These are phyloP conservation scores for Saguinus midas DNA, from an alignment of 2,113 vertebrate genomes.

Conservation along the genomic window DNA sequence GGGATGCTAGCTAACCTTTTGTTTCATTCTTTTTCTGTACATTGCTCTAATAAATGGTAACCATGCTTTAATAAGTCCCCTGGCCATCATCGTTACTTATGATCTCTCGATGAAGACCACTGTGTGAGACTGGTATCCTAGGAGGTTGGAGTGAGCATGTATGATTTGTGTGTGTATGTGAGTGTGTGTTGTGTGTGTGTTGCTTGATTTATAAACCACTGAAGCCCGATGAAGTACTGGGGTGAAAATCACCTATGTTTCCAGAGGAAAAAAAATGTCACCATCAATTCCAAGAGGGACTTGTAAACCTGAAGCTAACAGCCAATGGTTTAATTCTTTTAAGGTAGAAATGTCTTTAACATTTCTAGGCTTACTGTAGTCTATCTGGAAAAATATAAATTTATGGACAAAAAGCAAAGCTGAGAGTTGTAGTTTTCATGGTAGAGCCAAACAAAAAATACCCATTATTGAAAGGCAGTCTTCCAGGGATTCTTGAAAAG, in stretches of 20 bases:
- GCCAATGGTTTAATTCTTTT: conserved; percentile 5
- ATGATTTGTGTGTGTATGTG: neutral
- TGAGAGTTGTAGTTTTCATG: neutral
- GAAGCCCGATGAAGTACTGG: neutral
- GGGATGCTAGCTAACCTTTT: neutral
- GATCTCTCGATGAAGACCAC: neutral
- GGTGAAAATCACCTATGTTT: conserved; percentile 28
- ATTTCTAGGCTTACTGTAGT: neutral
- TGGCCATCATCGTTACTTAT: neutral
- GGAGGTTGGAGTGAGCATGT: neutral
- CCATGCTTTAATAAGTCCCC: conserved; percentile 20
- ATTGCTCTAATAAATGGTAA: neutral
- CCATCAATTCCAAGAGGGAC: neutral
- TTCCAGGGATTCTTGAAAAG: neutral
- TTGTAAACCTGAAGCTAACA: conserved; percentile 17
- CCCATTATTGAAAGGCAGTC: neutral
- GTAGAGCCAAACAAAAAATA: neutral
- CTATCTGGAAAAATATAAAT: neutral
- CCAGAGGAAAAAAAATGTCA: conserved; percentile 21
- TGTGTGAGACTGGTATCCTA: neutral
- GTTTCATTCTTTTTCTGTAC: neutral
- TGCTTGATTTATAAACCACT: conserved; percentile 26
- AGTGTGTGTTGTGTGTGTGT: neutral
- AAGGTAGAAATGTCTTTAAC: conserved; percentile 9
- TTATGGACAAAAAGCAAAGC: conserved; percentile 5